phyloP scores from a whole-genome alignment of 2,113 vertebrate genomes.

The Ceuthmochares aereus region DNA sequence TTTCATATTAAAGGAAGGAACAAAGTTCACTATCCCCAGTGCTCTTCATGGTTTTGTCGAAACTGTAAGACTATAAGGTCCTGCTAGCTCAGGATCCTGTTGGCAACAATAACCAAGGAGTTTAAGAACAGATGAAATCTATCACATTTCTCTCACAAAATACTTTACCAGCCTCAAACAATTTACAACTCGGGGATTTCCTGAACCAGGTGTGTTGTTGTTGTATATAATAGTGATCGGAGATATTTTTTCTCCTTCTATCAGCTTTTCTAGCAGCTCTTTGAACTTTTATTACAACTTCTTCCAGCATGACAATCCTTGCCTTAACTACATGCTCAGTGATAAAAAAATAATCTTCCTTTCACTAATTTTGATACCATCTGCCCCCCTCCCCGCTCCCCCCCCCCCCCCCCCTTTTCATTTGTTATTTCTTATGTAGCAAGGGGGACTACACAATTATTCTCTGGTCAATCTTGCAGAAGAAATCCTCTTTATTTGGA shows the following conservation, averaged over 20 bases:
- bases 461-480: not conserved
- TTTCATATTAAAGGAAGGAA: not conserved
- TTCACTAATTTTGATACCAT: not conserved
- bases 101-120: not conserved
- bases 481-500: not conserved
- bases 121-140: not conserved
- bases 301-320: not conserved
- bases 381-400: too few species aligned
- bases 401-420: not conserved
- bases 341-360: not conserved
- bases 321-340: not conserved
- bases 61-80: not conserved
- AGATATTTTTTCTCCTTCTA: not conserved
- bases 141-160: not conserved
- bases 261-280: not conserved
- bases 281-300: not conserved
- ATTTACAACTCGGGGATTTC: not conserved
- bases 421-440: not conserved
- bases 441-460: not conserved
- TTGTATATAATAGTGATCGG: not conserved
- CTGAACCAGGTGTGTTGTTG: accelerated
- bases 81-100: not conserved
- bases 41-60: not conserved
- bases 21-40: not conserved
- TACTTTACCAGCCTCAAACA: not conserved